Evolutionary conservation across 2,888 invertebrate genomes (phyloP), one percentile per base, ranked within the genome.

Genomic region (Drosophila parthenogenetica): DNA sequence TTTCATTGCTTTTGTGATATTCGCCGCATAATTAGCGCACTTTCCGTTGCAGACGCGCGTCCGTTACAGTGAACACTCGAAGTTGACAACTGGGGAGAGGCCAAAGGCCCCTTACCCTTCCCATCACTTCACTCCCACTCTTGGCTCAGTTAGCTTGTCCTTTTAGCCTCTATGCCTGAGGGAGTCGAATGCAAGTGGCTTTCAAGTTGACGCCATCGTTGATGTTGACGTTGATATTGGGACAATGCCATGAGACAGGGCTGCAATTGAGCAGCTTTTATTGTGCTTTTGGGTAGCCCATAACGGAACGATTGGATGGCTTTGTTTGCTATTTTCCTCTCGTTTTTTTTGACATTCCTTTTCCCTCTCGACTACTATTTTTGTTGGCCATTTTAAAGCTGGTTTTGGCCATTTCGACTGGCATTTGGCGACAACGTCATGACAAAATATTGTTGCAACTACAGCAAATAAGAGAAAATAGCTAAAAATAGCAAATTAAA

Each of bases 11-110:
- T 60, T 62, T 65, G 67, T 69, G 65, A 66, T 68, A 43, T 35
- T 55, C 62, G 62, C 60, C 68, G 77, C 77, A 73, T 82, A 85
- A 82, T 82, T 82, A 82, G 74, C 80, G 67, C 61, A 69, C 49
- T 62, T 79, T 74, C 84, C 67, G 40, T 57, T 62, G 67, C 69
- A 69, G 51, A 32, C 60, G 53, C 13, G 58, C 32, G 51, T 53
- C 32, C 57, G 35, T 42, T 57, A 62, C 57, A 68, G 49, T 60
- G 42, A 45, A 22, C 43, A 46, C 58, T 55, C 32, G 13, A 48
- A 53, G 42, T 51, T 42, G 43, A 53, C 50, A 66, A 49, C 13
- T 48, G 29, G 46, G 10, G 13, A 19, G n/a, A 7, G 11, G 8
- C 1, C 5, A n/a, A 29, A 29, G 8, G 2, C 29, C 29, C 8